Evolutionary conservation across 2,888 invertebrate genomes (phyloP), one percentile per base, ranked within the genome.

Genomic region (Ceraclea dissimilis): DNA sequence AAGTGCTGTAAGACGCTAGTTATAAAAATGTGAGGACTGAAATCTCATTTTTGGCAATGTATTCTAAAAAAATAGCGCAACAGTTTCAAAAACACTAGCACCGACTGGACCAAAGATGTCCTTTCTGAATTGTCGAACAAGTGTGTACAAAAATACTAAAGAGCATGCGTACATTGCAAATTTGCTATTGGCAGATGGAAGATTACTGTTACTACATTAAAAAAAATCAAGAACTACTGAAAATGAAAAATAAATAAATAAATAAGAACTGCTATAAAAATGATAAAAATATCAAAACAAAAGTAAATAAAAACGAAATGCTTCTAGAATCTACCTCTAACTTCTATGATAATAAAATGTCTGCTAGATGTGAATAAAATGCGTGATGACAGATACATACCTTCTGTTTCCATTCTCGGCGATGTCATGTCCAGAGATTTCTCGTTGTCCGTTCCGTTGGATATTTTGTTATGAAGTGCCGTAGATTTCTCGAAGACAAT

Each of bases 361-460:
- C 31, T n/a, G 13, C n/a, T 13, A 8, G 13, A 4, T 39, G 39
- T 39, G 13, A 4, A 39, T 39, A 39, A 39, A 39, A 39, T 39
- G 39, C 13, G 13, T 39, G 18, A 46, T 46, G 8, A 19, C 46
- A 46, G n/a, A 13, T 8, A 50, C 58, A 50, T 19, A 60, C 60
- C 60, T 44, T 58, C 56, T 49, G 56, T 58, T 31, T 58, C 58
- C 17, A 44, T 22, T 51, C 48, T 47, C 11, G 52, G 55, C 2
- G 58, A 56, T 4, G 48, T 49, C 47, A 43, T 39, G 46, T 18
- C 39, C 33, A 19, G 22, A 17, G 17, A 54, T 13, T 34, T 56
- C 17, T 59, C 59, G 10, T 43, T 11, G 26, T 33, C 47, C 16
- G 34, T 26, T 11, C 55, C 57, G 39, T 52, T 52, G 16, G 39